These are phyloP conservation scores for Sipha flava DNA, from an alignment of 1,140 invertebrate genomes.

Conservation along the genomic window DNA sequence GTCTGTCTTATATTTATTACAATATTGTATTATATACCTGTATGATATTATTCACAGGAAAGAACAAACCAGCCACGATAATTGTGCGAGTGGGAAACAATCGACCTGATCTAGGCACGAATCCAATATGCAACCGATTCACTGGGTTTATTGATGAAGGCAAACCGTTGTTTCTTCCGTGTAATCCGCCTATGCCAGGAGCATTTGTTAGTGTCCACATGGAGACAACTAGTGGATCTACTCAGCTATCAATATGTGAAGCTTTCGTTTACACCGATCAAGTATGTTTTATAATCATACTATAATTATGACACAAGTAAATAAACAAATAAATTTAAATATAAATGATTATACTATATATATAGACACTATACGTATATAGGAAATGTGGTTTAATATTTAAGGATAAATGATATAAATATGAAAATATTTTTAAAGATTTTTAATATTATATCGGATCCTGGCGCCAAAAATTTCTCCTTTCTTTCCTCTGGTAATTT, in stretches of 20 bases:
- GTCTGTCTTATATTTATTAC: too few species aligned
- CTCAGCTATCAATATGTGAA: slow-evolving; percentile 84
- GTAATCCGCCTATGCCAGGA: slow-evolving; percentile 89
- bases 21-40: too few species aligned
- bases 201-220: slow-evolving; percentile 88
- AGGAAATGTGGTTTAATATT: too few species aligned
- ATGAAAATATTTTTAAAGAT: too few species aligned
- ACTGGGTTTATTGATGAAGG: slow-evolving; percentile 79
- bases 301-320: neutral
- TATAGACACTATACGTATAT: too few species aligned
- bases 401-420: too few species aligned
- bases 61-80: slow-evolving; percentile 70
- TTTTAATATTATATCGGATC: too few species aligned
- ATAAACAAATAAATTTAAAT: too few species aligned
- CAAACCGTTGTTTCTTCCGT: slow-evolving; percentile 82
- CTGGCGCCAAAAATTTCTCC: too few species aligned
- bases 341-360: too few species aligned
- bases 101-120: slow-evolving; percentile 83
- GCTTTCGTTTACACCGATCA: slow-evolving; percentile 93
- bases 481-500: too few species aligned
- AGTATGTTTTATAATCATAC: slow-evolving; percentile 42
- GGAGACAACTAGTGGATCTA: slow-evolving; percentile 56
- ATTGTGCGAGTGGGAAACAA: slow-evolving; percentile 88
- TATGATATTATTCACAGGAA: slow-evolving; percentile 43
- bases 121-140: slow-evolving; percentile 87